Conservation (phyloP, 2,113 vertebrate species). For the Rhabdomys dilectus region DNA sequence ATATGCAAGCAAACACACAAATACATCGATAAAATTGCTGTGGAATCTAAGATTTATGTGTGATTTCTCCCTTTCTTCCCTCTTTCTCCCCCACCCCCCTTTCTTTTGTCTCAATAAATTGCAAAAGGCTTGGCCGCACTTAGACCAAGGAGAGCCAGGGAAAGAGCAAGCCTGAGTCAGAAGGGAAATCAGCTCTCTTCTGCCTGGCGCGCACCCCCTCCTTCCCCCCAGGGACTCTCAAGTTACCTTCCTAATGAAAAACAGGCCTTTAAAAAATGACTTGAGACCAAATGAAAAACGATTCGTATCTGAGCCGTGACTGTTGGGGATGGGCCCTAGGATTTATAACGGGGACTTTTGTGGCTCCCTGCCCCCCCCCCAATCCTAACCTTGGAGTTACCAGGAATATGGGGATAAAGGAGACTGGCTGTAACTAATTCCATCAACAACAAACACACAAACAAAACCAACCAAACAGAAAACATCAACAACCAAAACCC, state of each 20-base stretch:
- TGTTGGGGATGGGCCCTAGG: neutral
- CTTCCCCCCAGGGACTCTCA: constrained; percentile 15
- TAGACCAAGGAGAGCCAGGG: neutral
- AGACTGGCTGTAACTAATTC: neutral
- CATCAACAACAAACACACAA: neutral
- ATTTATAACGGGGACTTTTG: neutral
- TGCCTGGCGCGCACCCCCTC: neutral
- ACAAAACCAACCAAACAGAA: neutral
- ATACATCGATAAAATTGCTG: neutral
- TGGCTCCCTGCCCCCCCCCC: neutral
- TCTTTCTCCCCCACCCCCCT: neutral
- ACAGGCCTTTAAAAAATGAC: constrained; percentile 71
- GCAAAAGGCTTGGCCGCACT: neutral
- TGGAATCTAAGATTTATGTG: neutral
- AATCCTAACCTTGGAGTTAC: neutral
- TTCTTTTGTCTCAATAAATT: neutral
- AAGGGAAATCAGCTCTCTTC: constrained; percentile 16
- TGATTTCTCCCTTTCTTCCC: neutral
- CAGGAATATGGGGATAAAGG: neutral
- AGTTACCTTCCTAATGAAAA: constrained; percentile 74
- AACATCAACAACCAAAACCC: neutral
- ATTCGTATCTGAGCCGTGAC: neutral
- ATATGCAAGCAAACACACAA: neutral
- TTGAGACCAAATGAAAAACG: constrained; percentile 69
- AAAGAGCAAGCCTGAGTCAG: neutral